A percentile compares a stretch with the other conserved stretches of the same genome.
phyloP scores from a whole-genome alignment of 2,113 vertebrate species.

The Pampusana beccarii region DNA sequence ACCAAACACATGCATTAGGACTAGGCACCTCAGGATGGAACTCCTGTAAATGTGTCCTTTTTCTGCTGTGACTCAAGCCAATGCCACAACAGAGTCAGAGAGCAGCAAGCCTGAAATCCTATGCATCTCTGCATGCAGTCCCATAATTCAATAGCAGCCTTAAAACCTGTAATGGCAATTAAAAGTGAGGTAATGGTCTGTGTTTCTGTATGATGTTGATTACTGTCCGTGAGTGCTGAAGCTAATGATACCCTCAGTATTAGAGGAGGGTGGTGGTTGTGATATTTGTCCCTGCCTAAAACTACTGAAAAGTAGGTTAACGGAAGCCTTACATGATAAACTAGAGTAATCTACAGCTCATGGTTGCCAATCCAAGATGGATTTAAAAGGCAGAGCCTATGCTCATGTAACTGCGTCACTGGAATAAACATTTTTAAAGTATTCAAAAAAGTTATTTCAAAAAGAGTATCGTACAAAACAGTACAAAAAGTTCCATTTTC shows the following conservation, averaged over 20 bases:
- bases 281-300: background rate
- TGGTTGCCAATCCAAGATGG: background rate
- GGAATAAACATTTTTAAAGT: background rate
- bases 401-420: background rate
- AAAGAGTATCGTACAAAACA: background rate
- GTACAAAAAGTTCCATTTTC: background rate
- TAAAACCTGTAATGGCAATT: background rate
- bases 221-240: background rate
- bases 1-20: background rate
- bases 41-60: background rate
- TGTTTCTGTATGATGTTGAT: background rate
- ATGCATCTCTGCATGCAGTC: background rate
- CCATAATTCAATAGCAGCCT: background rate
- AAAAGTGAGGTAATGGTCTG: background rate
- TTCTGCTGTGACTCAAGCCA: background rate
- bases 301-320: background rate
- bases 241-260: background rate
- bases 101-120: background rate
- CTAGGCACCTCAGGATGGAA: background rate
- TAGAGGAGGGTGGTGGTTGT: background rate
- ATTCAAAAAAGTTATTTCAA: background rate
- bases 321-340: background rate
- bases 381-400: background rate
- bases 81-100: fast-evolving
- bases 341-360: background rate